A percentile compares a stretch with the other conserved stretches of the same genome.
phyloP scores from a whole-genome alignment of 2,888 invertebrate genomes.

The Platynereis dumerilii region DNA sequence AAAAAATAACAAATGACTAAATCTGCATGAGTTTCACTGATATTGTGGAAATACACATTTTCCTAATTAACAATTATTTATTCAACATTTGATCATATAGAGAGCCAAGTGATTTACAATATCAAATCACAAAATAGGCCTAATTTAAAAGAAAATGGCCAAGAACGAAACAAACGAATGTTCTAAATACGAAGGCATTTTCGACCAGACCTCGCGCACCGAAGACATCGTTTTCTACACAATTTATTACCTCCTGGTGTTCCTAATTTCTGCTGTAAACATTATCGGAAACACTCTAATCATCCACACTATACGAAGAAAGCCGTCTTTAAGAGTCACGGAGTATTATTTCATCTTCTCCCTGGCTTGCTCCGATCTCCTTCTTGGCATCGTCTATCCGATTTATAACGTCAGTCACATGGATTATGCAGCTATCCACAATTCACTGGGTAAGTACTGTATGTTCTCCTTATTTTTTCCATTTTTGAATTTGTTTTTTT shows the following conservation, averaged over 20 bases:
- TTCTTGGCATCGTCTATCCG: constrained; percentile 39
- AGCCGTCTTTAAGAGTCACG: constrained; percentile 12
- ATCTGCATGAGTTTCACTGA: no score
- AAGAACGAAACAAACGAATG: no score
- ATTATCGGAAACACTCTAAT: constrained; percentile 24
- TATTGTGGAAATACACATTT: no score
- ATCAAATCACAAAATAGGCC: no score
- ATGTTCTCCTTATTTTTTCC: no score
- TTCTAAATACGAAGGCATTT: no score
- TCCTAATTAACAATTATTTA: no score
- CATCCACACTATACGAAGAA: constrained; percentile 9
- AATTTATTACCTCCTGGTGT: constrained; percentile 20
- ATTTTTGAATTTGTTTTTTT: neutral
- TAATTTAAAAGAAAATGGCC: no score
- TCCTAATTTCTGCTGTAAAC: constrained; percentile 10
- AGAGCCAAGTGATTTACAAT: no score
- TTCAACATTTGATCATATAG: no score
- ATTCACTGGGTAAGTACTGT: constrained; percentile 34
- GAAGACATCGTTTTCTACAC: constrained; percentile 21
- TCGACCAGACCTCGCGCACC: neutral
- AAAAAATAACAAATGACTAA: no score
- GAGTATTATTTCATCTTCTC: constrained; percentile 32
- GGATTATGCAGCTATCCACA: constrained; percentile 26
- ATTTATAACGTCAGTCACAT: constrained; percentile 41
- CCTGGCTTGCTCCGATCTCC: constrained; percentile 40